Conservation (phyloP, 53 echinoderm and acorn worm species). For the Paelopatides confundens region DNA sequence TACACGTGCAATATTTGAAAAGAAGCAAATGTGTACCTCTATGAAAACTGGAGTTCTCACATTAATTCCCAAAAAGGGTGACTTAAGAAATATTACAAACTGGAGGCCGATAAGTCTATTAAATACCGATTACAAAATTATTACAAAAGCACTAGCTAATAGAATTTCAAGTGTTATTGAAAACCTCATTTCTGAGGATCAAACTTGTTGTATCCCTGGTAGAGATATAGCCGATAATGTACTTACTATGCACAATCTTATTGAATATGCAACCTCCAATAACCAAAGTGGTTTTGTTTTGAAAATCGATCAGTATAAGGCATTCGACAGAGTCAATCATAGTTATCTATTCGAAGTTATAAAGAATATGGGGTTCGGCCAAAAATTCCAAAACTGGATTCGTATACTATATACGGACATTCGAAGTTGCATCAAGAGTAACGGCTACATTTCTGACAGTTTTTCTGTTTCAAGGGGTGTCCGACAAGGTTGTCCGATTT, state of each 20-base stretch:
- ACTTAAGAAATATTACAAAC: background rate
- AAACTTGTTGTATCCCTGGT: conserved; percentile 37
- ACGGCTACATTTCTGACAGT: background rate
- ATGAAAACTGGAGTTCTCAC: background rate
- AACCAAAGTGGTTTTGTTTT: background rate
- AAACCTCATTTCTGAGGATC: background rate
- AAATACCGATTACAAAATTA: conserved; percentile 42
- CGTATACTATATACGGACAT: background rate
- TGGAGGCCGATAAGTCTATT: conserved; percentile 41
- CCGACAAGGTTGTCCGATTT: background rate
- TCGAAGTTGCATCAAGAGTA: background rate
- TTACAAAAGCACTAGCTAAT: conserved; percentile 13
- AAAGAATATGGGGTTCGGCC: background rate
- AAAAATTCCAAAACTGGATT: background rate
- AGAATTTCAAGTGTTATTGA: background rate
- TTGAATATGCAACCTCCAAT: background rate
- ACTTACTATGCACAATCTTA: conserved; percentile 3
- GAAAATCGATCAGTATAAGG: conserved; percentile 6
- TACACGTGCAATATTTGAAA: background rate
- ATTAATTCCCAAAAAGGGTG: conserved; percentile 44
- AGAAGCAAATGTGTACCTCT: background rate
- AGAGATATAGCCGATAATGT: conserved; percentile 45
- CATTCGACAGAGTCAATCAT: conserved; percentile 7
- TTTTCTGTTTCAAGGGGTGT: background rate
- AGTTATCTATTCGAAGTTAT: background rate